Evolutionary conservation across 2,888 invertebrate species (phyloP).

Genomic region (Dione vanillae): DNA sequence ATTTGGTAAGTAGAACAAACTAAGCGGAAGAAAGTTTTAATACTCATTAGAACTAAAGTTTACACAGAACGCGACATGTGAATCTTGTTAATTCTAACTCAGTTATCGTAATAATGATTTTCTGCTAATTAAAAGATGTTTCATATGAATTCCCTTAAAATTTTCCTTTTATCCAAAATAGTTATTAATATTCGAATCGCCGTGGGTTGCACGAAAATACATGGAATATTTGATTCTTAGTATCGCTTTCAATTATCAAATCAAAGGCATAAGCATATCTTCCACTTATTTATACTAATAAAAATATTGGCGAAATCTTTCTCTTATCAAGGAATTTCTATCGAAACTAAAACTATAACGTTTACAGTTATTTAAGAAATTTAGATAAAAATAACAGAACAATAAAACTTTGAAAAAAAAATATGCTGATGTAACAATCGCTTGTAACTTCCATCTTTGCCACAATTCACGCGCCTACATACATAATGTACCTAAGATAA

Average conservation of each 20-base stretch:
- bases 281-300: no score
- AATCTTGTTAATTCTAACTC: conserved; percentile 28
- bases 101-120: no score
- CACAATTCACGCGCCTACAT: background rate
- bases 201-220: no score
- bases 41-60: conserved; percentile 35
- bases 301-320: no score
- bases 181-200: background rate
- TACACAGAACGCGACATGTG: conserved; percentile 6
- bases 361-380: no score
- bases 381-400: no score
- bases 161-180: background rate
- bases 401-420: no score
- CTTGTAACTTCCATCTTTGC: background rate
- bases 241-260: background rate
- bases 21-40: conserved; percentile 25
- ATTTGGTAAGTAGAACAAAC: conserved; percentile 32
- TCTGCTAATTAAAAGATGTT: background rate
- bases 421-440: no score
- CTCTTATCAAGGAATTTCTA: no score
- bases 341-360: no score
- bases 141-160: background rate
- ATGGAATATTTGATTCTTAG: no score
- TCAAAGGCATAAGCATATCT: no score
- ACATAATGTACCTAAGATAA: background rate